Evolutionary conservation across 2,888 invertebrate genomes (phyloP).

Genomic region (Protonemura montana): DNA sequence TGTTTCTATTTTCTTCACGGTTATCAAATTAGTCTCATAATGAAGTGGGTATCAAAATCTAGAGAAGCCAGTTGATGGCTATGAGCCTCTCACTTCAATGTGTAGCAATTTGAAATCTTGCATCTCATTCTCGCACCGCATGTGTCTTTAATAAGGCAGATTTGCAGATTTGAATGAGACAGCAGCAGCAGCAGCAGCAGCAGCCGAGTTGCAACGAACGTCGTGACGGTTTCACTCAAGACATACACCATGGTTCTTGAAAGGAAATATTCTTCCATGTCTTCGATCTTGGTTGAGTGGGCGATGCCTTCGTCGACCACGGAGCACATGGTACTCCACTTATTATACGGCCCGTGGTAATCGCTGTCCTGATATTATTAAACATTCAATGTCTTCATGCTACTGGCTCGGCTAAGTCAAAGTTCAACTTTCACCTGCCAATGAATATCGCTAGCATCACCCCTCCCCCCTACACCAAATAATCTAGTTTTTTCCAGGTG

Average conservation of each 20-base stretch:
- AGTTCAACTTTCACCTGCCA: constrained; percentile 14
- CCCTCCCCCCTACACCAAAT: no score
- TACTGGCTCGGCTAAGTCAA: not conserved
- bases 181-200: not conserved
- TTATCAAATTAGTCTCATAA: constrained; percentile 8
- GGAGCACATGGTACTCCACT: not conserved
- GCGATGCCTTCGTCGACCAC: not conserved
- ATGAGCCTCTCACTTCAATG: not conserved
- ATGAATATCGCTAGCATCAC: not conserved
- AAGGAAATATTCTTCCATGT: not conserved
- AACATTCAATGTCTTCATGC: constrained; percentile 8
- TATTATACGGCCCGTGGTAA: not conserved
- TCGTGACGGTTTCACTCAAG: constrained; percentile 13
- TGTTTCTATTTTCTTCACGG: not conserved
- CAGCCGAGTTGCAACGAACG: not conserved
- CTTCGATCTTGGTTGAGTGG: not conserved
- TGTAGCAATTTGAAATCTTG: not conserved
- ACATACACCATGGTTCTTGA: not conserved
- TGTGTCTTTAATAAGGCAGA: constrained; percentile 10
- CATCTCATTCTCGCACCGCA: not conserved
- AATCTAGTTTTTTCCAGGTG: not conserved
- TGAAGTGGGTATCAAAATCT: not conserved
- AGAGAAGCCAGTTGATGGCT: not conserved
- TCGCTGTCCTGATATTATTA: not conserved
- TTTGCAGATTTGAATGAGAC: constrained; percentile 8